phyloP scores from a whole-genome alignment of 1,140 invertebrate species.

The Hirudo medicinalis region DNA sequence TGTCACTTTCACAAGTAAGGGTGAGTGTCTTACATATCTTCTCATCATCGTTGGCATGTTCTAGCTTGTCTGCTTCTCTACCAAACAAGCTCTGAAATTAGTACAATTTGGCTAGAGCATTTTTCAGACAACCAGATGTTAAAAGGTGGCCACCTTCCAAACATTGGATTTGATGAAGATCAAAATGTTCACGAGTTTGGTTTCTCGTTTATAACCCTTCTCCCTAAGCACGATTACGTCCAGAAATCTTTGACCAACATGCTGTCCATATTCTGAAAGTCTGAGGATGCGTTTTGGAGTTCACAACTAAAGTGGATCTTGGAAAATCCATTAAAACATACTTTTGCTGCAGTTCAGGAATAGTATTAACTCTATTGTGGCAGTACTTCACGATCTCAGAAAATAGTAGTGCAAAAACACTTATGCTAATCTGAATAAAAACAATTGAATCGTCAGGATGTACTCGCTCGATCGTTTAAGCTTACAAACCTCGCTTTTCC shows the following conservation, averaged over 20 bases:
- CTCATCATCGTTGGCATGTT: conserved; percentile 96
- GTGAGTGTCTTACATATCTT: conserved; percentile 52
- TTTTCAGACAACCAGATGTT: neutral
- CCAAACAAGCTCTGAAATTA: conserved; percentile 71
- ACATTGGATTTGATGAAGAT: conserved; percentile 88
- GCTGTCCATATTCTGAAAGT: conserved; percentile 78
- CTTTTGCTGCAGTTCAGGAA: conserved; percentile 86
- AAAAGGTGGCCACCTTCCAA: conserved; percentile 62
- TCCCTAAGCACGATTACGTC: conserved; percentile 87
- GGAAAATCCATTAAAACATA: neutral
- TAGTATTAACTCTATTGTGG: conserved; percentile 84
- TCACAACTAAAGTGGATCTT: neutral
- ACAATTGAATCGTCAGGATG: neutral
- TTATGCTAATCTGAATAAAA: conserved; percentile 52
- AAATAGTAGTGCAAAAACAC: conserved; percentile 85
- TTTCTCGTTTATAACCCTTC: conserved; percentile 82
- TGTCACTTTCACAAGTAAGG: neutral
- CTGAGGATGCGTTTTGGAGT: conserved; percentile 41
- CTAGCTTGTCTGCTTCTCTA: conserved; percentile 93
- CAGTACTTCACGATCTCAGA: conserved; percentile 96
- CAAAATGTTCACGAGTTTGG: conserved; percentile 83
- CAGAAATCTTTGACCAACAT: conserved; percentile 81
- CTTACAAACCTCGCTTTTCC: conserved; percentile 66
- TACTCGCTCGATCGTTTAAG: conserved; percentile 13
- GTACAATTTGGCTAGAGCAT: conserved; percentile 19